Base-by-base conservation (phyloP, 2,113 vertebrate genomes). In the Hystrix brachyura region DNA sequence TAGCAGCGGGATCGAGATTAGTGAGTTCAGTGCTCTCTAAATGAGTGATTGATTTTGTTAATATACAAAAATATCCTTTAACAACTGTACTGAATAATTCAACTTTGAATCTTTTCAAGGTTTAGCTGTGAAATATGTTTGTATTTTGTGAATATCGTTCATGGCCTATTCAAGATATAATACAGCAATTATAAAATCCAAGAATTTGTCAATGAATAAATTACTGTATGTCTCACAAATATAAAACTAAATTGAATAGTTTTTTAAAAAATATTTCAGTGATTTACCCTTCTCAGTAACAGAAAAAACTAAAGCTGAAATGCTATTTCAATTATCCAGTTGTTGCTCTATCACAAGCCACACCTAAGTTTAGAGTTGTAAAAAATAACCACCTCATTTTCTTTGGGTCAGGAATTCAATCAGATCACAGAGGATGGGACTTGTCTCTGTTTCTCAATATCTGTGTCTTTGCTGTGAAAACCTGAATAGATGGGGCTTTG, bases 101-200 rank as follows among this genome's bases (percentile, higher is more conserved):
- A 94, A 71, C 0, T 96, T 74, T 97, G 7, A 51, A 27, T 69
- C 98, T 97, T 91, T n/a, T 96, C 90, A 94, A 97, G 69, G 93
- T 64, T 96, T 90, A 92, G 82, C 90, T 94, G 92, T 97, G 71
- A 98, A 96, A 98, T 97, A 46, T 97, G 92, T 98, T 98, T 97
- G 97, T 97, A 94, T 67, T 96, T 92, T 67, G 89, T 92, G 94
- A 93, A 94, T 97, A 98, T 94, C 97, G 60, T 97, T 94, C 89
- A 91, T 96, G 85, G 23, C 95, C 85, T 95, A 6, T 14, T 83
- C 78, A 90, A 97, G 0, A 5, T 96, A 81, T 0, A 96, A 98
- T 96, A 95, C 96, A 94, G 80, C 48, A 92, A 95, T 96, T 21
- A 96, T 91, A 96, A 74, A 74, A 96, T 57, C 38, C 0, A 48